Conservation (phyloP, 1,140 invertebrate genomes). For the Muscidifurax raptorellus region DNA sequence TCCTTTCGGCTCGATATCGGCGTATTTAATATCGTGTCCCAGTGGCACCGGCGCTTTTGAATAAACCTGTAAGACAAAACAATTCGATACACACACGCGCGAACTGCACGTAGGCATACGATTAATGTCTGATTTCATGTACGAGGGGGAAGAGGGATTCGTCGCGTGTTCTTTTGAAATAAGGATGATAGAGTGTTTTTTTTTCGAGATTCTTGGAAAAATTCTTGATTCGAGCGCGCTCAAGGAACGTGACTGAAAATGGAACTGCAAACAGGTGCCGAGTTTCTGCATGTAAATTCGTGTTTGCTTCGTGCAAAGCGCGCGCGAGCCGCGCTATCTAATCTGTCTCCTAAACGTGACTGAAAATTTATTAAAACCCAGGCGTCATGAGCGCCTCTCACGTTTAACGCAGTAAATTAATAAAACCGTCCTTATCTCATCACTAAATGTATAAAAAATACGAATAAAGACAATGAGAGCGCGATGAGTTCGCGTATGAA, state of each 20-base stretch:
- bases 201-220: not conserved
- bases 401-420: constrained; percentile 63
- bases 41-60: constrained; percentile 52
- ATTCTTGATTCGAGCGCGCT: not conserved
- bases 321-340: constrained; percentile 55
- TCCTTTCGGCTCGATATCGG: constrained; percentile 23
- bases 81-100: too few relatives aligned
- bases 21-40: constrained; percentile 56
- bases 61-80: constrained; percentile 49
- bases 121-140: too few relatives aligned
- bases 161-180: not conserved
- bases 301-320: constrained; percentile 60
- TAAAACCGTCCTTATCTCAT: constrained; percentile 50
- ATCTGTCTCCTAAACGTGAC: constrained; percentile 63
- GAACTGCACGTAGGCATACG: too few relatives aligned
- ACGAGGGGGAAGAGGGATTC: too few relatives aligned
- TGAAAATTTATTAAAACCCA: constrained; percentile 65
- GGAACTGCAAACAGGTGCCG: constrained; percentile 60
- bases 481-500: too few relatives aligned
- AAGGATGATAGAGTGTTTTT: too few relatives aligned
- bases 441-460: not conserved
- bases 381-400: constrained; percentile 56
- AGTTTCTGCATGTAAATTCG: constrained; percentile 65
- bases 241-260: constrained; percentile 55
- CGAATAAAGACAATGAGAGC: constrained; percentile 37